These are phyloP conservation scores for Acanthosepion esculentum DNA, from an alignment of 2,888 invertebrate genomes.

Conservation along the genomic window DNA sequence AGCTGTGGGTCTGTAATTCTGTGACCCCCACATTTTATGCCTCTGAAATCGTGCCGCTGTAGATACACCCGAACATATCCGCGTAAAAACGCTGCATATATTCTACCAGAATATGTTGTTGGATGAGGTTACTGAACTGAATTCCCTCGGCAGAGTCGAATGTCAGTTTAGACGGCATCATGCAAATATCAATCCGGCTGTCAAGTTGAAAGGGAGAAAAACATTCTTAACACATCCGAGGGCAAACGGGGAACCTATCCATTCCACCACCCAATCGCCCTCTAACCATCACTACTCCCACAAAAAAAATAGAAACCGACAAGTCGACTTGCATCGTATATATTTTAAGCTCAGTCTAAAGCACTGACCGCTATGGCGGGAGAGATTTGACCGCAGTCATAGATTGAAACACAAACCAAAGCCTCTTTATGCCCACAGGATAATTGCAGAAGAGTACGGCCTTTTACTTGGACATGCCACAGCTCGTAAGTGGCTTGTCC, in stretches of 20 bases:
- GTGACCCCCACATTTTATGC: neutral
- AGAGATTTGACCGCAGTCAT: conserved; percentile 11
- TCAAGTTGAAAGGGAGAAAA: conserved; percentile 33
- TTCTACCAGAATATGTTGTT: neutral
- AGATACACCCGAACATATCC: neutral
- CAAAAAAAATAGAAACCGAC: neutral
- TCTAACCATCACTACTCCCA: neutral
- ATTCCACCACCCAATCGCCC: neutral
- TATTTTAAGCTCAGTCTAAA: neutral
- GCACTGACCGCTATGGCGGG: neutral
- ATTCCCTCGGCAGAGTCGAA: conserved; percentile 33
- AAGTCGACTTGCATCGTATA: neutral
- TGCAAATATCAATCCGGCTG: conserved; percentile 12
- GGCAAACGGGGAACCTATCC: neutral
- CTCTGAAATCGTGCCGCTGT: neutral
- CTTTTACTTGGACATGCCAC: neutral
- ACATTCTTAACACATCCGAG: neutral
- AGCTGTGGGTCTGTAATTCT: neutral
- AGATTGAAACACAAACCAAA: neutral
- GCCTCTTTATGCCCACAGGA: too few species aligned
- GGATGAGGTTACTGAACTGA: neutral
- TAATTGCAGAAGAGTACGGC: neutral
- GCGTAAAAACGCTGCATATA: neutral
- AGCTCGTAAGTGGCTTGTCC: neutral
- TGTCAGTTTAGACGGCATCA: conserved; percentile 21